Conservation (phyloP, 2,113 vertebrate genomes). For the Progne subis region DNA sequence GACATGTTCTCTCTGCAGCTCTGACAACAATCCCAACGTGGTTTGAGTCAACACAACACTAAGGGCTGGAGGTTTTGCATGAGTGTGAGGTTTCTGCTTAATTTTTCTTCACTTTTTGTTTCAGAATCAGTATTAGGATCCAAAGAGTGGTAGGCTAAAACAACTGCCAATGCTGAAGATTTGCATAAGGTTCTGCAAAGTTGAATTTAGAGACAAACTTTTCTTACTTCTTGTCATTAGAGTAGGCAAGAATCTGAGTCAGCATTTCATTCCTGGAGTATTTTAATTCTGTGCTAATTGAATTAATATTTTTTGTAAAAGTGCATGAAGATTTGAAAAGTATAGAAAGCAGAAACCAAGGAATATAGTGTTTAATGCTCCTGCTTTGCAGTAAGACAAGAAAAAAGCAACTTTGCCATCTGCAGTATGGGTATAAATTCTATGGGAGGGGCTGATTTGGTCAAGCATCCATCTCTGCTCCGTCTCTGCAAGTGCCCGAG, state of each 20-base stretch:
- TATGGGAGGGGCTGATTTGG: not conserved
- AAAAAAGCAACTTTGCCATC: slow-evolving; percentile 8
- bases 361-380: not conserved
- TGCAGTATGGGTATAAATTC: not conserved
- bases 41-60: not conserved
- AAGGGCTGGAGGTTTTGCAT: not conserved
- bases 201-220: not conserved
- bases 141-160: not conserved
- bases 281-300: not conserved
- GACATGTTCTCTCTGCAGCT: not conserved
- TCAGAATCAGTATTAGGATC: not conserved
- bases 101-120: not conserved
- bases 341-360: slow-evolving; percentile 9
- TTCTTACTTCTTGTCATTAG: not conserved
- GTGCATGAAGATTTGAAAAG: not conserved
- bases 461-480: not conserved
- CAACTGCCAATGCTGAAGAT: not conserved
- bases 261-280: not conserved
- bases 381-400: not conserved
- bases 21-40: not conserved
- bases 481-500: not conserved
- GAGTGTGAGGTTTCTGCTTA: not conserved
- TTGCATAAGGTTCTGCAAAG: not conserved
- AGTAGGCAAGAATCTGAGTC: not conserved
- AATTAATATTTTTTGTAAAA: not conserved